Conservation (phyloP, 2,113 vertebrate species). For the Cheirogaleus medius region DNA sequence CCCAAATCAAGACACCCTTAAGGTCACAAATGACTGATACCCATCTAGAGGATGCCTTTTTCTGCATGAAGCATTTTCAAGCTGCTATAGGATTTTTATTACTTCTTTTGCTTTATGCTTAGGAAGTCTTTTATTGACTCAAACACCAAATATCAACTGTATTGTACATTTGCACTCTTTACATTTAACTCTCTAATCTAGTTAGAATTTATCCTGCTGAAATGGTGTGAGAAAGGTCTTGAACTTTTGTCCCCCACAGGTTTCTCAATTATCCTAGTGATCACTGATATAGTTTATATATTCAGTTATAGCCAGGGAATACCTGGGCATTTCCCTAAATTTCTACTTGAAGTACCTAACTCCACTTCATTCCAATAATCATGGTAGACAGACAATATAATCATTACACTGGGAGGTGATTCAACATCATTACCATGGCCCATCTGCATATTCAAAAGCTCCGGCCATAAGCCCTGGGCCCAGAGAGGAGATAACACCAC, state of each 20-base stretch:
- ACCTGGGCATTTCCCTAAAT: background rate
- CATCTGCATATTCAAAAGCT: conserved; percentile 10
- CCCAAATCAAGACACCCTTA: too few species aligned
- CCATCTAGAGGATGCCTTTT: background rate
- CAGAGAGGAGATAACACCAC: background rate
- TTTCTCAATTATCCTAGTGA: background rate
- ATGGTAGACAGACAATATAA: background rate
- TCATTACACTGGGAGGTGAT: background rate
- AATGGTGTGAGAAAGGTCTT: background rate
- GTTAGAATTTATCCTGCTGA: conserved; percentile 1
- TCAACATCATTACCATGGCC: background rate
- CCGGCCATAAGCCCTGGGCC: background rate
- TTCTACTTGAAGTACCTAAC: background rate
- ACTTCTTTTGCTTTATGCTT: background rate
- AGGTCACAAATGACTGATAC: too few species aligned
- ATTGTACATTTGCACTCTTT: conserved; percentile 30
- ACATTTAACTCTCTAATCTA: conserved; percentile 29
- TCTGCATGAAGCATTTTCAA: background rate
- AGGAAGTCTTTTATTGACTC: background rate
- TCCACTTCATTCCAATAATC: background rate
- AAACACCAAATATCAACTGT: background rate
- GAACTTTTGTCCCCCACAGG: background rate
- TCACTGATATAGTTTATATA: background rate
- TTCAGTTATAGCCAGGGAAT: background rate
- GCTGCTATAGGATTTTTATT: background rate